phyloP scores from a whole-genome alignment of 2,888 invertebrate species.

The Smittia aterrima region DNA sequence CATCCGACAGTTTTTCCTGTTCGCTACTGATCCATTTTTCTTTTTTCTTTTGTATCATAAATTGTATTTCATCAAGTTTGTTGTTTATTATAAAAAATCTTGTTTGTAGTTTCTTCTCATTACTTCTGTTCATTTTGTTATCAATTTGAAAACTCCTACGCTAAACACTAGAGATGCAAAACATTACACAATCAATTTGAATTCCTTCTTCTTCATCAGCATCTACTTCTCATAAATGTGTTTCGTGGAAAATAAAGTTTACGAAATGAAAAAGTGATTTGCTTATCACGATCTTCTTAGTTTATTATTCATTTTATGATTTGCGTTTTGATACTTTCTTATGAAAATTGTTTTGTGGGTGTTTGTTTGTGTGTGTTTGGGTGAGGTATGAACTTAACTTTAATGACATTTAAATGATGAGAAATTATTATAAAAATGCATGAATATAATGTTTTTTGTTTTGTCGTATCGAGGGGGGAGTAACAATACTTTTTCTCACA shows the following conservation, averaged over 20 bases:
- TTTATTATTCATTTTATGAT: slow-evolving; percentile 8
- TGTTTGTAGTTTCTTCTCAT: neutral
- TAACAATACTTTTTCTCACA: neutral
- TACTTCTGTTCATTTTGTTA: neutral
- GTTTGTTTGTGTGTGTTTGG: neutral
- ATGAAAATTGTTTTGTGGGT: neutral
- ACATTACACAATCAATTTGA: neutral
- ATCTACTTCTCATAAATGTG: neutral
- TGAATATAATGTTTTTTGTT: neutral
- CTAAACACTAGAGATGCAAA: slow-evolving; percentile 11
- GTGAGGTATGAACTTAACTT: neutral
- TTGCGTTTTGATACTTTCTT: neutral
- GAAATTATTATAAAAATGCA: slow-evolving; percentile 4
- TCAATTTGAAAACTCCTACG: neutral
- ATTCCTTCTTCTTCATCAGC: neutral
- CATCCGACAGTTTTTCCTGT: neutral
- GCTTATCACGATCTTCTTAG: neutral
- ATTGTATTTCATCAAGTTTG: neutral
- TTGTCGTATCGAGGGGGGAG: neutral
- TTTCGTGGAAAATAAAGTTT: neutral
- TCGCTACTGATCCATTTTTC: neutral
- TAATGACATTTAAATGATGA: neutral
- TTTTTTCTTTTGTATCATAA: neutral
- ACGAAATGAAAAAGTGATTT: neutral
- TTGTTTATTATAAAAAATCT: slow-evolving; percentile 1